These are phyloP conservation scores for Brachystomella parvula DNA, from an alignment of 1,140 invertebrate genomes.

Conservation along the genomic window DNA sequence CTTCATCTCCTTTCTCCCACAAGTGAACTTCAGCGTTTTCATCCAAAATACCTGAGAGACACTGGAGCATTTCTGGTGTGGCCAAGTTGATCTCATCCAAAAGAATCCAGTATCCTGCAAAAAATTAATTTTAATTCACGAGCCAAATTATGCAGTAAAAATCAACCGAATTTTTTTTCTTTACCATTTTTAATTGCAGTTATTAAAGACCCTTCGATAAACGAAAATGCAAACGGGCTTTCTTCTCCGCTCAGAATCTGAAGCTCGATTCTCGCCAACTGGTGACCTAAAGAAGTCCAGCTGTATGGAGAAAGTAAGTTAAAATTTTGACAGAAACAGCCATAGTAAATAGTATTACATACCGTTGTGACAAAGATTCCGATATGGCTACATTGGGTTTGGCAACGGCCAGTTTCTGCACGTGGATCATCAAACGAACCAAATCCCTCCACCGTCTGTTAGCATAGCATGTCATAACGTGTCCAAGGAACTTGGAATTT, in stretches of 20 bases:
- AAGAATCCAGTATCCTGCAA: conserved; percentile 75
- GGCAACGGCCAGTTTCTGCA: conserved; percentile 59
- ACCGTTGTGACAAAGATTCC: no score
- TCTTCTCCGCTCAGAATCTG: conserved; percentile 57
- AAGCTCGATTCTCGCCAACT: conserved; percentile 45
- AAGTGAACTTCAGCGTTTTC: conserved; percentile 65
- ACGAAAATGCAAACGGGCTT: conserved; percentile 75
- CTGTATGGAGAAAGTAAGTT: no score
- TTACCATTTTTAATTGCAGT: conserved; percentile 74
- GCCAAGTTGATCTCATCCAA: conserved; percentile 97
- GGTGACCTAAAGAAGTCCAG: conserved; percentile 57
- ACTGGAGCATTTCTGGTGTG: conserved; percentile 89
- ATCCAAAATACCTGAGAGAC: conserved; percentile 85
- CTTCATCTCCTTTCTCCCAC: conserved; percentile 75
- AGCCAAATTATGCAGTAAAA: conserved; percentile 7
- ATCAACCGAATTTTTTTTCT: conserved; percentile 8
- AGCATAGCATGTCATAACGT: conserved; percentile 66
- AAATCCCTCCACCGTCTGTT: conserved; percentile 63
- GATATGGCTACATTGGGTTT: no score
- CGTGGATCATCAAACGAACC: conserved; percentile 66
- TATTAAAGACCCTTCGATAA: conserved; percentile 85
- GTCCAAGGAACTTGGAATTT: conserved; percentile 75
- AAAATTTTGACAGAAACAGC: no score
- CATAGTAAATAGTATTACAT: no score
- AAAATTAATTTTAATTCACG: no score